Conservation (phyloP, 1,140 invertebrate genomes). For the Drosophila navojoa region DNA sequence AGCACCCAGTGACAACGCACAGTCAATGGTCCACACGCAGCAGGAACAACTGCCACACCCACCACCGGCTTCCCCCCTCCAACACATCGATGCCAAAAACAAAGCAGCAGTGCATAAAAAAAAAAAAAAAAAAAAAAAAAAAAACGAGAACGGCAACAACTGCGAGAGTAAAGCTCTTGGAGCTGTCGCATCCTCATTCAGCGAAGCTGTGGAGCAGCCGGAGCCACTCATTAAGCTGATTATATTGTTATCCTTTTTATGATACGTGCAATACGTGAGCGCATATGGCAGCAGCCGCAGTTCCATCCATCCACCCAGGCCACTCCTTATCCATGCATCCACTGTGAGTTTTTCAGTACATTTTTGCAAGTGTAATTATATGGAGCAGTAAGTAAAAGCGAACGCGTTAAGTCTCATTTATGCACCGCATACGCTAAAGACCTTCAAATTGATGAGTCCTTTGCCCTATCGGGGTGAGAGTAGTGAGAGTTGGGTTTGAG, state of each 20-base stretch:
- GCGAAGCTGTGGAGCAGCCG: conserved; percentile 40
- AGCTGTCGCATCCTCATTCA: conserved; percentile 64
- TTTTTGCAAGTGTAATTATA: conserved; percentile 78
- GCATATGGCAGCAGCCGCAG: conserved; percentile 62
- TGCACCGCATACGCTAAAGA: conserved; percentile 45
- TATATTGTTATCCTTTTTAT: conserved; percentile 84
- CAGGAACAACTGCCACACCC: conserved; percentile 1
- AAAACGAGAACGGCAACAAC: conserved; percentile 21
- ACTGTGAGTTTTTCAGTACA: conserved; percentile 45
- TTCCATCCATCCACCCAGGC: background rate
- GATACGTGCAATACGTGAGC: conserved; percentile 83
- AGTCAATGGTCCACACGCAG: conserved; percentile 55
- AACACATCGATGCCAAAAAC: conserved; percentile 53
- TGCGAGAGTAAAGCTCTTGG: conserved; percentile 73
- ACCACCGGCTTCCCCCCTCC: conserved; percentile 9
- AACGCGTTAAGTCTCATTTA: conserved; percentile 64
- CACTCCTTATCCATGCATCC: conserved; percentile 2
- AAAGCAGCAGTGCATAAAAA: conserved; percentile 80
- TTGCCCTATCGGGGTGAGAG: conserved; percentile 4
- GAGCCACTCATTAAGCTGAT: conserved; percentile 82
- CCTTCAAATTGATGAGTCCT: conserved; percentile 28
- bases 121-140: conserved; percentile 29
- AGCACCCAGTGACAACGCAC: conserved; percentile 66
- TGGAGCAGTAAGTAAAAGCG: conserved; percentile 51
- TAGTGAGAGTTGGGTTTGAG: conserved; percentile 4